phyloP scores from a whole-genome alignment of 1,140 invertebrate genomes.

The Drosophila lowei region DNA sequence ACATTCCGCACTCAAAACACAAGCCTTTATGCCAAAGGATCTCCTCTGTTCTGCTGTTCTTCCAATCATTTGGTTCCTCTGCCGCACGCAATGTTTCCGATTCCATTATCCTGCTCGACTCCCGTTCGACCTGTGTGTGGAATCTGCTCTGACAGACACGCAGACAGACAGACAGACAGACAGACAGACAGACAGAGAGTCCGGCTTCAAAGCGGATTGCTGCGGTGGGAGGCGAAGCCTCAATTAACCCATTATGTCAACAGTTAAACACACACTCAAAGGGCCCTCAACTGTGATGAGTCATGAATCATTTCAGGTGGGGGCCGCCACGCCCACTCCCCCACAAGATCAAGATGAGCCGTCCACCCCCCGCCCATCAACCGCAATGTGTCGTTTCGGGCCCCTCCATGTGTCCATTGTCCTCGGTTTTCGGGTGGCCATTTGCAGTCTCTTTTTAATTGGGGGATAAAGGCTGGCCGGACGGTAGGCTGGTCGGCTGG shows the following conservation, averaged over 20 bases:
- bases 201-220: too few relatives aligned
- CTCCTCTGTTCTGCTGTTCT: too few relatives aligned
- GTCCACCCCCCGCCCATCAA: background rate
- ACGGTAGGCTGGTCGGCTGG: background rate
- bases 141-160: too few relatives aligned
- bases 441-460: slow-evolving; percentile 47
- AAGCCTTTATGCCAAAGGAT: too few relatives aligned
- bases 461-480: slow-evolving; percentile 39
- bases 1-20: too few relatives aligned
- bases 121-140: too few relatives aligned
- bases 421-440: slow-evolving; percentile 4
- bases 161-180: too few relatives aligned
- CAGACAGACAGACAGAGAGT: too few relatives aligned
- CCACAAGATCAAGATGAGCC: slow-evolving; percentile 2
- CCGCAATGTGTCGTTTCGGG: background rate
- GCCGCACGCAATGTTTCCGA: too few relatives aligned
- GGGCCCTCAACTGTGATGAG: slow-evolving; percentile 8
- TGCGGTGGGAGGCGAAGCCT: background rate
- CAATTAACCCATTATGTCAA: slow-evolving; percentile 19
- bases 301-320: slow-evolving; percentile 7
- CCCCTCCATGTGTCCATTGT: background rate
- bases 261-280: background rate
- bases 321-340: rapidly evolving
- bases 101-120: too few relatives aligned
- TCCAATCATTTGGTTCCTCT: too few relatives aligned